phyloP scores from a whole-genome alignment of 2,888 invertebrate genomes.

The Terebella lapidaria region DNA sequence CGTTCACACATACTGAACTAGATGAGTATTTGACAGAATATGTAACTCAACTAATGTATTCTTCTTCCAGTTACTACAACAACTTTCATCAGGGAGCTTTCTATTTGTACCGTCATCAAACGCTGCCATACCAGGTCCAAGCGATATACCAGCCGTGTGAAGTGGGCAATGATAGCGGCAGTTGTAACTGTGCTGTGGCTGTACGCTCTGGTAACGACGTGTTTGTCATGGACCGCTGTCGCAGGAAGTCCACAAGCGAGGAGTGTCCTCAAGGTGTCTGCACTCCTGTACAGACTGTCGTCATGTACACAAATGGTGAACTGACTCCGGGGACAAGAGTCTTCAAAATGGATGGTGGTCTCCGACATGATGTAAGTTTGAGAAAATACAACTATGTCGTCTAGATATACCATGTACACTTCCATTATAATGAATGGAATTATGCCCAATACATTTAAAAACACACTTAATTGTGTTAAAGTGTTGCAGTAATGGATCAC shows the following conservation, averaged over 20 bases:
- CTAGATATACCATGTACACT: background rate
- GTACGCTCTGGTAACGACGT: slow-evolving; percentile 25
- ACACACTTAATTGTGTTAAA: too few relatives aligned
- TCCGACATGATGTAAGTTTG: slow-evolving; percentile 13
- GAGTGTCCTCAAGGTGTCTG: background rate
- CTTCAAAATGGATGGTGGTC: slow-evolving; percentile 14
- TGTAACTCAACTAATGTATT: too few relatives aligned
- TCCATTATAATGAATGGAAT: background rate
- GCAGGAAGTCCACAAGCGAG: slow-evolving; percentile 2
- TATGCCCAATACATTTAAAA: background rate
- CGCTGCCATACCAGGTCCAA: slow-evolving; percentile 17
- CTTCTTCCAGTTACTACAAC: slow-evolving; percentile 23
- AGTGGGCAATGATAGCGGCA: background rate
- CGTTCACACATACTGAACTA: background rate
- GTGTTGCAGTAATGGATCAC: too few relatives aligned
- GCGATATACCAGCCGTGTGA: slow-evolving; percentile 17
- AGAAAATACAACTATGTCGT: background rate
- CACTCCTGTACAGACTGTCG: background rate
- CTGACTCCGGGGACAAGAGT: slow-evolving; percentile 18
- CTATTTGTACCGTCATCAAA: slow-evolving; percentile 17
- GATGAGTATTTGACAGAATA: too few relatives aligned
- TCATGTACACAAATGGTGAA: slow-evolving; percentile 17
- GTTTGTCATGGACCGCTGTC: slow-evolving; percentile 23
- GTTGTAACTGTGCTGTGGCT: slow-evolving; percentile 27
- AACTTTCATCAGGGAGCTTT: slow-evolving; percentile 27